Evolutionary conservation across 2,797 vertebrate genomes (phyloP), one percentile per base, ranked within the genome.

Genomic region (Lutjanus campechanus): DNA sequence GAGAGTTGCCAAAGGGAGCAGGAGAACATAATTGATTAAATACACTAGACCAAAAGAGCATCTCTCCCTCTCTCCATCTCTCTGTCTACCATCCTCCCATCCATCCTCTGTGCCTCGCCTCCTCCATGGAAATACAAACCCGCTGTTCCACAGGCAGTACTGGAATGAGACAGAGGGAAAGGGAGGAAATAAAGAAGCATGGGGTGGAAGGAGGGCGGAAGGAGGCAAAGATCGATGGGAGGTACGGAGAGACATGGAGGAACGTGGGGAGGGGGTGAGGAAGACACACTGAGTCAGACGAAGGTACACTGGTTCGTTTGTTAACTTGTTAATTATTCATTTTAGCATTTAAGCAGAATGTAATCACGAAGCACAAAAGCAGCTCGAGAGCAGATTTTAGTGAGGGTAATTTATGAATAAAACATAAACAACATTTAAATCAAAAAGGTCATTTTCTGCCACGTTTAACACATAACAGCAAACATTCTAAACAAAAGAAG

Each of bases 1-100:
- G 70, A 85, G 82, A 72, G 76, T 83, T 83, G 84, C 86, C 84
- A 87, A 61, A 76, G 82, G 87, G 87, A 86, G 87, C 60, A 47
- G 64, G 78, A 83, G 77, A 85, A 83, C 76, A 85, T 85, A 85
- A 92, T 80, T 89, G 92, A 91, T 90, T 88, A 89, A 92, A 91
- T 85, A 90, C 85, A 85, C 78, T 40, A 69, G 90, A 86, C 79
- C 87, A 85, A 89, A 88, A 87, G 85, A 91, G 79, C 81, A 84
- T 89, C 82, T 87, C 77, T 73, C 25, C 59, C 70, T 75, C 83
- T 79, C 79, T 88, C 69, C 66, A 77, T 85, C 85, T 81, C 85
- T 85, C 76, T 89, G 74, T 85, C 84, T 67, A 82, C 66, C 68
- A 81, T 77, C 73, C 40, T 84, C 58, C 80, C 75, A 84, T 86